Evolutionary conservation across 30 jellyfish, hydroid and myxozoan genomes (phyloP).

Genomic region (Sanderia malayensis): DNA sequence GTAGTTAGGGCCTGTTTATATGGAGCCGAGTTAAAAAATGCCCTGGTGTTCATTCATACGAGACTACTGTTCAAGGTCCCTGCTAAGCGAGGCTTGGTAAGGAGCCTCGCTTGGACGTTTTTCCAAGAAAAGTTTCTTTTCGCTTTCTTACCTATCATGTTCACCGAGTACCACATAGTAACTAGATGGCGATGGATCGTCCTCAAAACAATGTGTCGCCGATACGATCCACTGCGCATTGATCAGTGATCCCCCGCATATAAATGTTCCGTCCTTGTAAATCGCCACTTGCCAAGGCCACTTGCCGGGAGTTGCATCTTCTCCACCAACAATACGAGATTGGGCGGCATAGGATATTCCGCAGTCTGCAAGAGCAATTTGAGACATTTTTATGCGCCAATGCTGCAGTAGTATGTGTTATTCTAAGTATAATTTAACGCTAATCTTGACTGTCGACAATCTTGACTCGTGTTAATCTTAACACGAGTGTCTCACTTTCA

Average conservation of each 20-base stretch:
- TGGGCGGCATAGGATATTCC: not conserved
- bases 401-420: too few species aligned
- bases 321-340: conserved; percentile 52
- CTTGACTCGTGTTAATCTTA: not conserved
- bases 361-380: conserved; percentile 9
- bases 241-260: conserved; percentile 61
- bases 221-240: conserved; percentile 56
- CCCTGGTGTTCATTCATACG: too few species aligned
- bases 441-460: too few species aligned
- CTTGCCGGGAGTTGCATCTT: conserved; percentile 42
- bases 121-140: too few species aligned
- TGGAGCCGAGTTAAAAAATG: too few species aligned
- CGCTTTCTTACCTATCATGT: not conserved
- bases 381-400: too few species aligned
- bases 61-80: too few species aligned
- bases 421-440: too few species aligned
- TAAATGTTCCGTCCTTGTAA: conserved; percentile 29
- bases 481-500: not conserved
- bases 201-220: conserved; percentile 60
- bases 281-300: conserved; percentile 74
- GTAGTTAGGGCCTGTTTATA: too few species aligned
- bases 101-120: too few species aligned
- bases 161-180: not conserved
- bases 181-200: not conserved
- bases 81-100: too few species aligned